Conservation (phyloP, 2,113 vertebrate species). For the Poicephalus meyeri region DNA sequence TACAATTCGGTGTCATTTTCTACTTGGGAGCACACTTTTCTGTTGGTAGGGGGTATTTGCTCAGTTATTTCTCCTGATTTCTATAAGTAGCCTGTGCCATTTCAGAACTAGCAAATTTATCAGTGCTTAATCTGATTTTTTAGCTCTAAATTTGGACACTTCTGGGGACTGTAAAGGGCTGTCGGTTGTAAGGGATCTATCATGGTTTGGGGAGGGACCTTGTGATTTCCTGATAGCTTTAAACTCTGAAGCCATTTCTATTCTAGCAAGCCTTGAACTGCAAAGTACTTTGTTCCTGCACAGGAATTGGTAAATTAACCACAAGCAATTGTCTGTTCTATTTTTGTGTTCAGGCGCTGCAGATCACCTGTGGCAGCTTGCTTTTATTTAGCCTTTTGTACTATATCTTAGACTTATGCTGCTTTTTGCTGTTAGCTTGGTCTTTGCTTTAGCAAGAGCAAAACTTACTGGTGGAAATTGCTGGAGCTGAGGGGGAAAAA, state of each 20-base stretch:
- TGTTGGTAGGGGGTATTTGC: background rate
- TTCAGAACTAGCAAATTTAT: background rate
- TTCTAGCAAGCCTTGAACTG: conserved; percentile 3
- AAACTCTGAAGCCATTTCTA: conserved; percentile 6
- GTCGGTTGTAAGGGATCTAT: background rate
- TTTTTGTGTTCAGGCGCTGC: background rate
- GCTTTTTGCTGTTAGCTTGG: background rate
- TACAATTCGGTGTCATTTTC: background rate
- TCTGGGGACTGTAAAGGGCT: background rate
- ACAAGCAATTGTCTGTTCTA: background rate
- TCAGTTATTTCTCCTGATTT: background rate
- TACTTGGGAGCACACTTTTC: background rate
- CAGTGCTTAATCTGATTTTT: background rate
- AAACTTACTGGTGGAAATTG: background rate
- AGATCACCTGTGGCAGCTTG: background rate
- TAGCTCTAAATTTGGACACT: background rate
- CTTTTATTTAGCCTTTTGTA: background rate
- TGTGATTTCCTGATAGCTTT: conserved; percentile 19
- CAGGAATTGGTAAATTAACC: conserved; percentile 36
- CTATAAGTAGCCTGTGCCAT: background rate
- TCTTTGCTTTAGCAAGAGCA: background rate
- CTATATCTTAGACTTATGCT: background rate
- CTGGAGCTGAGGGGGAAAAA: background rate
- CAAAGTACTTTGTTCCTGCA: background rate
- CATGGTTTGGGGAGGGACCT: background rate